Base-by-base conservation (phyloP, 2,797 vertebrate genomes). In the Hippopotamyrus pictus region DNA sequence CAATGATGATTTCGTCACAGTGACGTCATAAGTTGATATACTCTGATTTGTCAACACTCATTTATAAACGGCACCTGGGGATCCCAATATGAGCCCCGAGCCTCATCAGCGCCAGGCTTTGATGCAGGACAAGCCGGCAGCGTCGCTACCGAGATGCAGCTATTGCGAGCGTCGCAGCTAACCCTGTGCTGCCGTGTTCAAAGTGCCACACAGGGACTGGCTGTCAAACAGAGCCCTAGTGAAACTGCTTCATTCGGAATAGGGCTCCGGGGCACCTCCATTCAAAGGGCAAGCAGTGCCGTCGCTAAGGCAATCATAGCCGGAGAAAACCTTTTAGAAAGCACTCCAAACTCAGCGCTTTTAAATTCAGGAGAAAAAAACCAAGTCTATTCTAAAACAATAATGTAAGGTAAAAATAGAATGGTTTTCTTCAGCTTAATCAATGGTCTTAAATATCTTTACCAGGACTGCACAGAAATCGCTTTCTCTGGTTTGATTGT, bases 141-240 rank as follows among this genome's bases (percentile, higher is more conserved):
- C 19, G 17, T 50, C 46, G 48, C 44, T 29, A 57, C 14, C 22
- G 29, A 79, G 62, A 46, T 12, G 48, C 37, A 76, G 69, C 6
- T 25, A 25, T 48, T 73, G 33, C n/a, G 29, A 87, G 33, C 19
- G 14, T 22, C 17, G 41, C 53, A 76, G 73, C 7, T n/a, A 44
- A 82, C n/a, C 73, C 84, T 48, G 48, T 14, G 22, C 53, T 89
- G 88, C 89, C 90, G 91, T 82, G 85, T 92, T 92, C 92, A 91
- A 88, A 91, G 93, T 90, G 88, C 90, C 91, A 54, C 85, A 62
- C 86, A n/a, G 85, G 90, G 87, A 92, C 86, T 91, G 92, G 88
- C 91, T 92, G 92, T 92, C 93, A 95, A 76, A 85, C 90, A 92
- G 65, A 37, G 54, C 48, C 89, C 89, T 92, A 93, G 91, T 93